Percentiles rank a stretch among this genome's conserved stretches.
phyloP scores from a whole-genome alignment of 2,888 invertebrate species.

The Agrotis puta region DNA sequence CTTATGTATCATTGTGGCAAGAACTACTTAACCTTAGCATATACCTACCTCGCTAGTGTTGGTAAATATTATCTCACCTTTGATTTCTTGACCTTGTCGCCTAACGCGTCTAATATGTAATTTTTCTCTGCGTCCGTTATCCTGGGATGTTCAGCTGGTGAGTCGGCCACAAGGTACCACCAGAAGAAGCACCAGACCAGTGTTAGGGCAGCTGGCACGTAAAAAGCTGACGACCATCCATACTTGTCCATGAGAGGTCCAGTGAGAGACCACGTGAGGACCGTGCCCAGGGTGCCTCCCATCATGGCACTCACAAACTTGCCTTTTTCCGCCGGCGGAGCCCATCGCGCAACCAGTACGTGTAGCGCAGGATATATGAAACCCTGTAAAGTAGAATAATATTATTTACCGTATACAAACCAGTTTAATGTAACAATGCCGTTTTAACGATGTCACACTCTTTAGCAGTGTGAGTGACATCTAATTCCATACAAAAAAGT shows the following conservation, averaged over 20 bases:
- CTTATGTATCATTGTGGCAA: conserved; percentile 66
- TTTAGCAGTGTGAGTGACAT: conserved; percentile 3
- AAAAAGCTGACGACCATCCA: conserved; percentile 93
- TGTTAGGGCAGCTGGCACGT: conserved; percentile 91
- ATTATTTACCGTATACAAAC: conserved; percentile 45
- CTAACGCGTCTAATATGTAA: conserved; percentile 92
- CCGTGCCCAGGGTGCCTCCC: conserved; percentile 94
- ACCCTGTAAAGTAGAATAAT: conserved; percentile 83
- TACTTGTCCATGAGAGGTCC: conserved; percentile 92
- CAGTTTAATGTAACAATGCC: conserved; percentile 33
- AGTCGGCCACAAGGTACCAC: conserved; percentile 92
- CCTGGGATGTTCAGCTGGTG: conserved; percentile 92
- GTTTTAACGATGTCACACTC: conserved; percentile 14
- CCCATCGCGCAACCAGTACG: conserved; percentile 93
- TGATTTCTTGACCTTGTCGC: conserved; percentile 89
- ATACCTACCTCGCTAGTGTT: conserved; percentile 32
- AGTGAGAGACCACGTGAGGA: conserved; percentile 93
- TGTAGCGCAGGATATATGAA: conserved; percentile 92
- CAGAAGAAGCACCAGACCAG: conserved; percentile 91
- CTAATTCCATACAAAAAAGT: conserved; percentile 28
- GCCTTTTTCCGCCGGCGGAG: conserved; percentile 94
- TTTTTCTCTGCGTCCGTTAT: conserved; percentile 92
- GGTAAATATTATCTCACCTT: conserved; percentile 85
- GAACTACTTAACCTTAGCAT: conserved; percentile 54
- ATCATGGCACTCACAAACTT: conserved; percentile 94